phyloP scores from a whole-genome alignment of 2,113 vertebrate species.

The Elachura formosa region DNA sequence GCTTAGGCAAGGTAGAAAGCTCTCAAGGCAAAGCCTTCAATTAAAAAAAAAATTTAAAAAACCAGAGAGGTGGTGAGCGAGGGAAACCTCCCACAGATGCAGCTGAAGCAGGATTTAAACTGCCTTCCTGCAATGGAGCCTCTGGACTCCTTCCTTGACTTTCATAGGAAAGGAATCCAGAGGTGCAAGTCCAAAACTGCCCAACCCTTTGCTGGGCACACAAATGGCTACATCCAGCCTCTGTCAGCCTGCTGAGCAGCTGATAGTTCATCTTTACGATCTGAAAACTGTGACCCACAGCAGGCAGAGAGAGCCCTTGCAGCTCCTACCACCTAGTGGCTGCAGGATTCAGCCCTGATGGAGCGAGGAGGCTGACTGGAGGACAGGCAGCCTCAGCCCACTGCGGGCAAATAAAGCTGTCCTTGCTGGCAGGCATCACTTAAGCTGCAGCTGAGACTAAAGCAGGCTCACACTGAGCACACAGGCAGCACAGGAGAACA shows the following conservation, averaged over 20 bases:
- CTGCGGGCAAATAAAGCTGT: not conserved
- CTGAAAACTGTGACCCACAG: not conserved
- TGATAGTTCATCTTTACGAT: not conserved
- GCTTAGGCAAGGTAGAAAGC: not conserved
- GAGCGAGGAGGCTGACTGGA: not conserved
- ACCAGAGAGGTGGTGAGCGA: not conserved
- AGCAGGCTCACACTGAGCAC: not conserved
- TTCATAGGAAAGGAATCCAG: not conserved
- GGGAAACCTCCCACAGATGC: not conserved
- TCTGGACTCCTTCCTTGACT: not conserved
- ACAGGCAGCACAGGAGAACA: not conserved
- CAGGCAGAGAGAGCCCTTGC: not conserved
- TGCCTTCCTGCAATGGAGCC: not conserved
- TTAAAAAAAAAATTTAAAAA: not conserved
- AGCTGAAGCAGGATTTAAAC: not conserved
- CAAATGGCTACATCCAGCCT: not conserved
- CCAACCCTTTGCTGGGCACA: not conserved
- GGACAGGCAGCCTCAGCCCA: not conserved
- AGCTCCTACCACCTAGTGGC: conserved; percentile 57
- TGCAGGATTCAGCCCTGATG: not conserved
- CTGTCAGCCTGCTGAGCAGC: not conserved
- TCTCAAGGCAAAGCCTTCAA: not conserved
- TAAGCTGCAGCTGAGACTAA: not conserved
- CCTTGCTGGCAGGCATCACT: not conserved
- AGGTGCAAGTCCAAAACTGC: not conserved